Percentiles rank a stretch among this genome's conserved stretches.
phyloP scores from a whole-genome alignment of 2,888 invertebrate species.

The Cephus runcator region DNA sequence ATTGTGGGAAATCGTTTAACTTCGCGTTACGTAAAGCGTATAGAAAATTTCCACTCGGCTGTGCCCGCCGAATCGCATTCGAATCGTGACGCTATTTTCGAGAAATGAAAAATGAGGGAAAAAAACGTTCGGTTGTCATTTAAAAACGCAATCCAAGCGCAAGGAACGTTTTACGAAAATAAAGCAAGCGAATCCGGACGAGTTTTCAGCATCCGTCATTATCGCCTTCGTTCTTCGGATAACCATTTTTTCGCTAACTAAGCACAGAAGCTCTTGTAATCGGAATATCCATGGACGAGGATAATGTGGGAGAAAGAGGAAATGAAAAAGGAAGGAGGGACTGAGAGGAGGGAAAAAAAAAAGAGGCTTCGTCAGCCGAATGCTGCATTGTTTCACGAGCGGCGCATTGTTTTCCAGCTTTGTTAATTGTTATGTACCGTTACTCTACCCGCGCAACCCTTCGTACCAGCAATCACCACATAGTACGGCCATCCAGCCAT shows the following conservation, averaged over 20 bases:
- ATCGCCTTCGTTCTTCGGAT: neutral
- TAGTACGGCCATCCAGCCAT: neutral
- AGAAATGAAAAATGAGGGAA: neutral
- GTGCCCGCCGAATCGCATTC: neutral
- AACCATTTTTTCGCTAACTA: neutral
- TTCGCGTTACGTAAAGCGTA: neutral
- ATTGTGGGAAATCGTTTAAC: slow-evolving; percentile 15
- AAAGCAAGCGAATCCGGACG: neutral
- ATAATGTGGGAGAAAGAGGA: neutral
- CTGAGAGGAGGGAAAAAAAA: neutral
- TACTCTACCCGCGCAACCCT: slow-evolving; percentile 4
- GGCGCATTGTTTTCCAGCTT: slow-evolving; percentile 57
- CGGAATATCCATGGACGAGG: slow-evolving; percentile 47
- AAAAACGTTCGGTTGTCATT: neutral
- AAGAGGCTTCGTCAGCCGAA: slow-evolving; percentile 41
- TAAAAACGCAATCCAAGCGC: neutral
- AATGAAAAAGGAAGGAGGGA: neutral
- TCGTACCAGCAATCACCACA: neutral
- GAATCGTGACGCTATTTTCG: neutral
- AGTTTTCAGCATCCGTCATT: neutral
- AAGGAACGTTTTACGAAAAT: neutral
- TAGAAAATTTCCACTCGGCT: neutral
- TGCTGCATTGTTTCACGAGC: slow-evolving; percentile 41
- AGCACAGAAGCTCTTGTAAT: slow-evolving; percentile 39
- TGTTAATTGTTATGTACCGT: slow-evolving; percentile 50